A percentile compares a stretch with the other conserved stretches of the same genome.
These are phyloP conservation scores for Macroteleia sp. DNA, from an alignment of 2,888 invertebrate species.

Conservation along the genomic window DNA sequence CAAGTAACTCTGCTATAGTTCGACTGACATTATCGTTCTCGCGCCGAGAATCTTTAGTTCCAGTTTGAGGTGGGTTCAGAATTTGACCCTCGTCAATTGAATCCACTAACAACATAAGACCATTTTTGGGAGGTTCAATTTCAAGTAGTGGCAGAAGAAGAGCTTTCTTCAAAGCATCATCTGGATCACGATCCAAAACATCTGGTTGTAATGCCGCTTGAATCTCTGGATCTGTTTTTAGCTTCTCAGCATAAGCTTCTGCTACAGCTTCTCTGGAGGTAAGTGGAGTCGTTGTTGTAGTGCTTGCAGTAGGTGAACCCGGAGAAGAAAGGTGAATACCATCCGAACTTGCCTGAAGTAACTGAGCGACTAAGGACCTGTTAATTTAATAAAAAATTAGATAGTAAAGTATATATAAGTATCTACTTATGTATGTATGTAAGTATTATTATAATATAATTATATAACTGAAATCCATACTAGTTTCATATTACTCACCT, in stretches of 20 bases:
- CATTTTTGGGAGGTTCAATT: slow-evolving; percentile 93
- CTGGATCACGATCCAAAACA: slow-evolving; percentile 93
- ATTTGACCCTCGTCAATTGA: slow-evolving; percentile 92
- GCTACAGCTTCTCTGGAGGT: slow-evolving; percentile 88
- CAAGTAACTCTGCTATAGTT: slow-evolving; percentile 92
- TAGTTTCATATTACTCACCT: slow-evolving; percentile 77
- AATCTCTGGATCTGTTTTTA: slow-evolving; percentile 91
- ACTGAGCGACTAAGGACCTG: slow-evolving; percentile 91
- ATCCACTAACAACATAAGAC: slow-evolving; percentile 94
- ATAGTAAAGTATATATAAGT: too few relatives aligned
- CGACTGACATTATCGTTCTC: slow-evolving; percentile 84
- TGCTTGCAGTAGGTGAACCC: slow-evolving; percentile 79
- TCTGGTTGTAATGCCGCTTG: slow-evolving; percentile 92
- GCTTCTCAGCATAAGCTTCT: slow-evolving; percentile 91
- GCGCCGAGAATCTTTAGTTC: slow-evolving; percentile 85
- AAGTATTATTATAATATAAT: too few relatives aligned
- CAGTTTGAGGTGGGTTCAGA: slow-evolving; percentile 79
- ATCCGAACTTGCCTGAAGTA: slow-evolving; percentile 86
- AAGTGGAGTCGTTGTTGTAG: slow-evolving; percentile 85
- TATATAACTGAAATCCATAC: not conserved
- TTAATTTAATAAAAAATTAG: not conserved
- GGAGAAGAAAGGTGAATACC: slow-evolving; percentile 76
- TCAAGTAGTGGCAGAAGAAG: slow-evolving; percentile 94
- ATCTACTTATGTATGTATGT: too few relatives aligned
- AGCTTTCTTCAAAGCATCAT: slow-evolving; percentile 95